These are phyloP conservation scores for Megaceryle alcyon DNA, from an alignment of 2,797 vertebrate genomes.

Conservation along the genomic window DNA sequence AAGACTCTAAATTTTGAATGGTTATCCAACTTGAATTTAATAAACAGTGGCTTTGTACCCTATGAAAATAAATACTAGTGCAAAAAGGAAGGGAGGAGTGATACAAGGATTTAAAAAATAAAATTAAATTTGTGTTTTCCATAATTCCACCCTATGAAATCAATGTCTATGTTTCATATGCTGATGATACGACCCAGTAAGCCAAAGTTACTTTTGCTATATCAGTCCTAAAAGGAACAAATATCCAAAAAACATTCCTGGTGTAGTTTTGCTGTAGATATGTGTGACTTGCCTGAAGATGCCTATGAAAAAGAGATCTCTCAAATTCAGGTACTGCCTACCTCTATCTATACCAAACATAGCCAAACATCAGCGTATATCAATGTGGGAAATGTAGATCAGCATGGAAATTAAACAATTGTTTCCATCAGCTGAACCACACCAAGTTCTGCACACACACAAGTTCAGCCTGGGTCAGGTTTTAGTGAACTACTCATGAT, in stretches of 20 bases:
- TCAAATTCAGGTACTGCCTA: background rate
- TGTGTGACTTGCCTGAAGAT: no score
- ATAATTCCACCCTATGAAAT: background rate
- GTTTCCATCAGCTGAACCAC: background rate
- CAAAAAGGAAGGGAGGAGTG: background rate
- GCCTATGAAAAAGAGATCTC: background rate
- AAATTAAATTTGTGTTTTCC: background rate
- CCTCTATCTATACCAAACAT: background rate
- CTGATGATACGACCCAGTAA: fast-evolving
- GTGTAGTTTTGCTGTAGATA: background rate
- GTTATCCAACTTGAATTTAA: background rate
- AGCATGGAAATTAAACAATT: background rate
- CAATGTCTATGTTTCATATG: background rate
- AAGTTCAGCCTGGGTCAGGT: background rate
- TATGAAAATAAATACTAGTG: background rate
- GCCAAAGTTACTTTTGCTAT: background rate
- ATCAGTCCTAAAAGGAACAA: background rate
- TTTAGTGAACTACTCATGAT: background rate
- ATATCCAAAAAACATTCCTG: fast-evolving
- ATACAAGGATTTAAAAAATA: background rate
- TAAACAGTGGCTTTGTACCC: background rate
- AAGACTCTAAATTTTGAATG: background rate
- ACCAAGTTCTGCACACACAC: background rate
- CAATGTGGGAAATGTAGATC: background rate
- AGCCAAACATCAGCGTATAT: background rate